A percentile compares a stretch with the other conserved stretches of the same genome.
Evolutionary conservation across 1,140 invertebrate species (phyloP).

Genomic region (Steinernema khuongi): DNA sequence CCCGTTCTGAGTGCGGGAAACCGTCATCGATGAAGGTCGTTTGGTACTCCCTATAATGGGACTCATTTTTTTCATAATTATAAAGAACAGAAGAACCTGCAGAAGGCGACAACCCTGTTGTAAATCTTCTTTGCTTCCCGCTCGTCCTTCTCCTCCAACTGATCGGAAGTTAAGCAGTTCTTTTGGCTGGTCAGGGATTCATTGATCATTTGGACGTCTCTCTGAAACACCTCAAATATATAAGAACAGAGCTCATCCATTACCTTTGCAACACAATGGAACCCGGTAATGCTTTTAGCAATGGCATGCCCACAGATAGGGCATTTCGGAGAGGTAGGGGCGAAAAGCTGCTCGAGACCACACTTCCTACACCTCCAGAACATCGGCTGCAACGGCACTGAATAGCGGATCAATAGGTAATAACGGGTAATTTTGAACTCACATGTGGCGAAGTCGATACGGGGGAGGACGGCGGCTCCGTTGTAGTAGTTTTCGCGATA

Average conservation of each 20-base stretch:
- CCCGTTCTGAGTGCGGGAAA: slow-evolving; percentile 32
- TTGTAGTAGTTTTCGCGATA: too few species aligned
- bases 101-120: slow-evolving; percentile 21
- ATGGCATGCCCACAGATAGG: not conserved
- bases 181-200: not conserved
- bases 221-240: slow-evolving; percentile 1
- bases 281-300: not conserved
- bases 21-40: slow-evolving; percentile 32
- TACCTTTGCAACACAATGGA: too few species aligned
- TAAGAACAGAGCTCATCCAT: not conserved
- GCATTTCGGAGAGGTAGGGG: not conserved
- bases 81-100: slow-evolving; percentile 21
- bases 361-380: not conserved
- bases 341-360: not conserved
- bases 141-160: not conserved
- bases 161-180: not conserved
- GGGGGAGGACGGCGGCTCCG: not conserved
- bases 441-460: not conserved
- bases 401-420: not conserved
- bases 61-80: slow-evolving; percentile 13
- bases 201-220: not conserved
- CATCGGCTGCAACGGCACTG: not conserved
- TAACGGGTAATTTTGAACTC: not conserved
- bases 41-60: slow-evolving; percentile 24
- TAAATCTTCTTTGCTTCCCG: slow-evolving; percentile 18